Base-by-base conservation (phyloP, 2,797 vertebrate genomes). In the Melanotaenia parkinsoni region DNA sequence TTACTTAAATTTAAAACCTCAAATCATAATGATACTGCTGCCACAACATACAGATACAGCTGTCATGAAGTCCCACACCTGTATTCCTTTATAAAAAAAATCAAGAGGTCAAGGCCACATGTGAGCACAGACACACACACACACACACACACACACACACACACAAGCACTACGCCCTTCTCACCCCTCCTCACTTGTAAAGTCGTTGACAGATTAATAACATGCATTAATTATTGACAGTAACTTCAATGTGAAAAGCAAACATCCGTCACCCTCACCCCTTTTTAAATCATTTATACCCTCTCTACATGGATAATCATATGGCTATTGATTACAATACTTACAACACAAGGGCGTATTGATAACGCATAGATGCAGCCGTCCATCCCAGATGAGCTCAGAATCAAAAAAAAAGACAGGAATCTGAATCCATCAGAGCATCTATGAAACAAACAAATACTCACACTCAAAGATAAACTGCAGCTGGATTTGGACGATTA, bases 221-320 rank as follows among this genome's bases (percentile, higher is more conserved):
- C 93, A 94, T 96, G 95, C 96, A 98, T 98, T 97, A 96, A 97
- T 98, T 98, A 99, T 98, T 97, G 97, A 98, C 96, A 96, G 94
- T 96, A 95, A 97, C 96, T 97, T 98, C 97, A 97, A 97, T 98
- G 96, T 96, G 95, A 95, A 92, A 97, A 95, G 96, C 95, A 98
- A 98, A 97, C 96, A 96, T 95, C 95, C 94, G 94, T 96, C 97
- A 97, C 95, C 95, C 95, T 93, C 90, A 89, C 90, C 94, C 95
- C 94, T 95, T 95, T 96, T 97, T 96, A 97, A 98, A 98, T 98
- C 96, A 98, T 97, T 96, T 96, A 96, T 96, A 96, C 95, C 94
- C 94, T 95, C 95, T 90, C 93, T 94, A 95, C 91, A 93, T 90
- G 90, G 94, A 95, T 96, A 98, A 98, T 98, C 96, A 97, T 96